Evolutionary conservation across 2,888 invertebrate species (phyloP), one percentile per base, ranked within the genome.

Genomic region (Acleris laterana): DNA sequence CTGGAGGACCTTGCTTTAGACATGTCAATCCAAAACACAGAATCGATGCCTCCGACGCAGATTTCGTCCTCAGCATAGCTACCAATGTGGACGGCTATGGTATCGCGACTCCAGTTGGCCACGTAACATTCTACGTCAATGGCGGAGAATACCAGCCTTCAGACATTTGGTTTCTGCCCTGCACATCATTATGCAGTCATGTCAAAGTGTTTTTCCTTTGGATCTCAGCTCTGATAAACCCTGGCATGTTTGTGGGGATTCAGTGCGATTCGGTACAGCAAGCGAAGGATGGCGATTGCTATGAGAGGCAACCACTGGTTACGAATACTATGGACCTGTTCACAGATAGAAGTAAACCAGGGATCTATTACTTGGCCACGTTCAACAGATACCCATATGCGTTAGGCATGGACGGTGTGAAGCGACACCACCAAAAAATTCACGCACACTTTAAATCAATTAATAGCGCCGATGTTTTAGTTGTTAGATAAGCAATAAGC

Each of bases 131-230:
- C 28, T 80, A 80, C 59, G 69, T 80, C 2, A 79, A 79, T 56
- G 79, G 79, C 0, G 80, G 80, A 0, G 90, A 89, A 62, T 85
- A 71, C 56, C 87, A 87, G 67, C 81, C 85, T 0, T 82, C 80
- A 0, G 81, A 82, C 19, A 3, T 82, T 1, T 5, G 79, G 0
- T 80, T 77, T 77, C 62, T 76, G 5, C 81, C 81, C 0, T 87
- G 87, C 44, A 75, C 72, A 19, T 69, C 74, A 0, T 0, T 83
- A 0, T 86, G 86, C 59, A 85, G 86, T 57, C 87, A 87, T 63
- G 57, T 81, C 0, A 70, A 82, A 11, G 69, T 82, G 0, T 82
- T 71, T 17, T 76, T 77, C 0, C 3, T 87, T 9, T 87, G 87
- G 87, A 25, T 82, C 13, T 70, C 84, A 0, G 80, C 84, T 0